phyloP scores from a whole-genome alignment of 2,113 vertebrate species.

The Phyllopteryx taeniolatus region DNA sequence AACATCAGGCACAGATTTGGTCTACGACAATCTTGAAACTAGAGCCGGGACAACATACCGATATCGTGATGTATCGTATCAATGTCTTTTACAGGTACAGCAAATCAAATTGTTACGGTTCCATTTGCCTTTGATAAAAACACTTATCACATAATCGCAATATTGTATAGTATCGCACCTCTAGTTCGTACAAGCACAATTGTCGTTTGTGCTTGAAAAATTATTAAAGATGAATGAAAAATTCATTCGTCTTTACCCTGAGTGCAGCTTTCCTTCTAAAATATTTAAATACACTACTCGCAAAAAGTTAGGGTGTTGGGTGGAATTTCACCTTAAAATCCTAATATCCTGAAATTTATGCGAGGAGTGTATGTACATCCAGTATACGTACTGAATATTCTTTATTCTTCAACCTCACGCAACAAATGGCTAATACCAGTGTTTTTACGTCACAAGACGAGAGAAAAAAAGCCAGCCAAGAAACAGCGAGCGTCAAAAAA shows the following conservation, averaged over 20 bases:
- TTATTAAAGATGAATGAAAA: too few relatives aligned
- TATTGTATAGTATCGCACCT: background rate
- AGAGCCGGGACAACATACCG: background rate
- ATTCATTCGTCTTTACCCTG: background rate
- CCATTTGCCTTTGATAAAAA: background rate
- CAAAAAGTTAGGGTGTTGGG: background rate
- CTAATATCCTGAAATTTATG: background rate
- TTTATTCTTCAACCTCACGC: background rate
- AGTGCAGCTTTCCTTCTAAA: background rate
- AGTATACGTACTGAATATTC: background rate
- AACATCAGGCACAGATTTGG: slow-evolving; percentile 51
- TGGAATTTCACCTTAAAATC: background rate
- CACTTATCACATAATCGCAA: background rate
- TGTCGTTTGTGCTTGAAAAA: too few relatives aligned
- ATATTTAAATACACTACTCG: background rate
- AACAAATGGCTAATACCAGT: background rate
- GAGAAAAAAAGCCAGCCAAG: background rate
- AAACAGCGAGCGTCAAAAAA: background rate
- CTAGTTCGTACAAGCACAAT: background rate
- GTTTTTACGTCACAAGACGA: background rate
- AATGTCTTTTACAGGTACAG: background rate
- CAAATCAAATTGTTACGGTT: background rate
- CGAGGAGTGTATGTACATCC: background rate
- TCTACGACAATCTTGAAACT: slow-evolving; percentile 8
- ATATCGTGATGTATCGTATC: background rate